These are phyloP conservation scores for Plemyria rubiginata DNA, from an alignment of 2,888 invertebrate genomes.

Conservation along the genomic window DNA sequence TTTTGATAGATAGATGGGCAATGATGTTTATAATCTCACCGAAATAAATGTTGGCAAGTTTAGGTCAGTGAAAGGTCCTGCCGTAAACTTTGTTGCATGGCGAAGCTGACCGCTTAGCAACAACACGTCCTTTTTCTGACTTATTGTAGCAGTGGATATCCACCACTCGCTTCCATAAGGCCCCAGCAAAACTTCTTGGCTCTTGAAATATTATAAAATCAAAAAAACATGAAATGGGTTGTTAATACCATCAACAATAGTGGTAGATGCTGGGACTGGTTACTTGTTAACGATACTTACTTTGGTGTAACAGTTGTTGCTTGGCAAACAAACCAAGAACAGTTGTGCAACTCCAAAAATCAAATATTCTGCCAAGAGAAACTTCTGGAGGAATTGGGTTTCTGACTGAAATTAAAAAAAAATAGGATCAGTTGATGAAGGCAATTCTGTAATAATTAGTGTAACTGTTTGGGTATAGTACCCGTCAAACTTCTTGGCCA, in stretches of 20 bases:
- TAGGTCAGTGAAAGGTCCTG: conserved; percentile 71
- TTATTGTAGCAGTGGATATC: conserved; percentile 46
- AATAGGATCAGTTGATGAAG: not conserved
- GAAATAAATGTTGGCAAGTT: conserved; percentile 70
- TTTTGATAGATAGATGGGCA: too few relatives aligned
- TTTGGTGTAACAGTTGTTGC: conserved; percentile 68
- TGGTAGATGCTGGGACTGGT: too few relatives aligned
- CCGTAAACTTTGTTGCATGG: conserved; percentile 62
- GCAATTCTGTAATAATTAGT: too few relatives aligned
- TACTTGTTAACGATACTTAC: too few relatives aligned
- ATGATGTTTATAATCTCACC: conserved; percentile 45
- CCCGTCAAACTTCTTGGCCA: too few relatives aligned
- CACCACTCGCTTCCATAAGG: conserved; percentile 75
- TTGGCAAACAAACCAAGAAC: conserved; percentile 75
- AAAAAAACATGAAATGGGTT: too few relatives aligned
- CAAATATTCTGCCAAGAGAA: conserved; percentile 72
- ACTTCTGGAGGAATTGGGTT: conserved; percentile 61
- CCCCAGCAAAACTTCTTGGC: conserved; percentile 57
- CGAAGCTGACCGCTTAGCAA: conserved; percentile 65
- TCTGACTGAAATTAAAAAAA: conserved; percentile 54
- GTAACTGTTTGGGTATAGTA: too few relatives aligned
- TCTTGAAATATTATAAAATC: conserved; percentile 48
- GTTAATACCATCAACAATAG: too few relatives aligned
- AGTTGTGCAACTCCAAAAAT: conserved; percentile 71
- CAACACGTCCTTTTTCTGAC: conserved; percentile 56